These are phyloP conservation scores for Sapajus apella DNA, from an alignment of 2,113 vertebrate genomes.

Conservation along the genomic window DNA sequence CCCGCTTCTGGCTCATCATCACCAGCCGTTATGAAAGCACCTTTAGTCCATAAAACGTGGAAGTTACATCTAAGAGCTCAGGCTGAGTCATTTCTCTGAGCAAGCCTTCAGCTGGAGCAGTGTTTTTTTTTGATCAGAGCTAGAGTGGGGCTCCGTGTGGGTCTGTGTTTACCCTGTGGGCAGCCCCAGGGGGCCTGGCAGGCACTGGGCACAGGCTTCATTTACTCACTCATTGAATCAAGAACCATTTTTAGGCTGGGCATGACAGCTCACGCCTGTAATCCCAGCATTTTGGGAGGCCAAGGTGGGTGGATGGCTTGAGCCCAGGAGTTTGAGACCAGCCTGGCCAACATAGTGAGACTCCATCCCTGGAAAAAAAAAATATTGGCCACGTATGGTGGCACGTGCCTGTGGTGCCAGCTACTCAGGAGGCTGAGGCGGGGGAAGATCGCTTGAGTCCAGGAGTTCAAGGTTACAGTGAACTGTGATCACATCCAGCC, in stretches of 20 bases:
- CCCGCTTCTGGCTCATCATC: neutral
- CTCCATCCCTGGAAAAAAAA: too few species aligned
- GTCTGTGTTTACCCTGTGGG: neutral
- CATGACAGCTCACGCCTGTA: neutral
- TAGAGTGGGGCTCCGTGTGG: neutral
- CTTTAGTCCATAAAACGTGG: neutral
- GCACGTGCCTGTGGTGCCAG: too few species aligned
- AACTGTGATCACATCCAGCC: too few species aligned
- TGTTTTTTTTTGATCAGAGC: neutral
- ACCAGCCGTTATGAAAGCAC: constrained; percentile 43
- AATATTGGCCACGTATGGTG: too few species aligned
- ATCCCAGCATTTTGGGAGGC: neutral
- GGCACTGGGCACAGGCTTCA: neutral
- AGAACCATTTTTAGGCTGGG: neutral
- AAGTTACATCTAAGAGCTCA: neutral
- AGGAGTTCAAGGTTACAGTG: too few species aligned
- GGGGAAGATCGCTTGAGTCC: too few species aligned
- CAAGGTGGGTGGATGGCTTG: neutral
- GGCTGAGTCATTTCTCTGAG: constrained; percentile 45
- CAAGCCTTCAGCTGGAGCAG: neutral
- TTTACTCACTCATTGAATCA: neutral
- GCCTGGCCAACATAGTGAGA: neutral
- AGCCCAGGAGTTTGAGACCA: neutral
- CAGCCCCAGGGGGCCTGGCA: neutral
- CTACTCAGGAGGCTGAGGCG: too few species aligned